Evolutionary conservation across 1,140 invertebrate genomes (phyloP).

Genomic region (Heliconius congener): DNA sequence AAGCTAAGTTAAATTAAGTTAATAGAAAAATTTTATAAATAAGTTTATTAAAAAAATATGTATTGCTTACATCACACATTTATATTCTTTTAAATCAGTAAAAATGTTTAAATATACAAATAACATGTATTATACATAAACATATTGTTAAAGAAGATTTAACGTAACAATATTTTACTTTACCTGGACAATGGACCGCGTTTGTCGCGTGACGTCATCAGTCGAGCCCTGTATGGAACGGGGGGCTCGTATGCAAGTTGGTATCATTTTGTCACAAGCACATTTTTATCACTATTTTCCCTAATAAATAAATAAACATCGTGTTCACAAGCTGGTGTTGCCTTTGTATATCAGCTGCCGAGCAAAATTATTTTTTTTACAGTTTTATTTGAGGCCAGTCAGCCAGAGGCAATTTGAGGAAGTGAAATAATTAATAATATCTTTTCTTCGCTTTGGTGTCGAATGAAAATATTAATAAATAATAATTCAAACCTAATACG

Average conservation of each 20-base stretch:
- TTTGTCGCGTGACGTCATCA: slow-evolving; percentile 83
- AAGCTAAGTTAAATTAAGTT: no score
- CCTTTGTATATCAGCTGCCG: background rate
- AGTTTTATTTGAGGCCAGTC: no score
- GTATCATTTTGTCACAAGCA: slow-evolving; percentile 79
- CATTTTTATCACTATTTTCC: slow-evolving; percentile 28
- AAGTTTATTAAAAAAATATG: no score
- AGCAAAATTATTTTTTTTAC: background rate
- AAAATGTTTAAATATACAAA: no score
- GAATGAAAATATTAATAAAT: no score
- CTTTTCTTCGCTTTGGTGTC: no score
- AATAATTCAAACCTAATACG: no score
- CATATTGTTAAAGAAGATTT: background rate
- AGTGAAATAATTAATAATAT: no score
- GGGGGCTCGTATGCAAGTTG: slow-evolving; percentile 81
- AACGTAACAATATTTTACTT: slow-evolving; percentile 29
- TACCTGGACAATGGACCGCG: slow-evolving; percentile 83
- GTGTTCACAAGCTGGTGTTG: background rate
- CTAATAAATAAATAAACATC: slow-evolving; percentile 12
- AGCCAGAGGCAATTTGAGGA: no score
- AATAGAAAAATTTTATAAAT: no score
- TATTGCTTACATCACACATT: no score
- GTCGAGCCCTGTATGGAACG: slow-evolving; percentile 82
- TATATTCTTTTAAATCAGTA: no score
- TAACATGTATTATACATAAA: background rate